Conservation (phyloP, 2,888 invertebrate species). For the Pyrocoelia pectoralis region DNA sequence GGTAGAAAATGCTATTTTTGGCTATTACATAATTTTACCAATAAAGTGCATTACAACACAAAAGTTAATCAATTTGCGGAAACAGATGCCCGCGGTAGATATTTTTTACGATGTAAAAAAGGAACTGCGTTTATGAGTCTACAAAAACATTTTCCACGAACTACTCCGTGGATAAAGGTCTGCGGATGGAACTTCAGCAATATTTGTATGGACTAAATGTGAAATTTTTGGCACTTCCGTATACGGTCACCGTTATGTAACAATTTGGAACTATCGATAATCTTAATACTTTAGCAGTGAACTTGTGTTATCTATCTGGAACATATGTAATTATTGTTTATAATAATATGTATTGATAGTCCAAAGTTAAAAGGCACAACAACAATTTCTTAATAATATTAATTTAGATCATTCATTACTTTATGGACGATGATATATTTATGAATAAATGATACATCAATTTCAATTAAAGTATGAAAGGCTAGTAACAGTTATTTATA, state of each 20-base stretch:
- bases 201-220: too few species aligned
- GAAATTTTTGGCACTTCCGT: not conserved
- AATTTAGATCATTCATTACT: conserved; percentile 1
- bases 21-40: not conserved
- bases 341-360: conserved; percentile 3
- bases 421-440: not conserved
- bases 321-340: conserved; percentile 4
- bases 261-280: not conserved
- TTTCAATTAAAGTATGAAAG: conserved; percentile 11
- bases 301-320: not conserved
- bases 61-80: not conserved
- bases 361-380: conserved; percentile 19
- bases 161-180: not conserved
- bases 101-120: conserved; percentile 1
- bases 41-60: not conserved
- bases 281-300: not conserved
- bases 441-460: conserved; percentile 7
- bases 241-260: not conserved
- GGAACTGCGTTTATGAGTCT: not conserved
- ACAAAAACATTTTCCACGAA: not conserved
- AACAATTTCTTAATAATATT: conserved; percentile 9
- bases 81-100: not conserved
- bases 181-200: not conserved
- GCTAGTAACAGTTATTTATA: conserved; percentile 23
- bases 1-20: not conserved